phyloP scores from a whole-genome alignment of 2,113 vertebrate species.

The Apaloderma vittatum region DNA sequence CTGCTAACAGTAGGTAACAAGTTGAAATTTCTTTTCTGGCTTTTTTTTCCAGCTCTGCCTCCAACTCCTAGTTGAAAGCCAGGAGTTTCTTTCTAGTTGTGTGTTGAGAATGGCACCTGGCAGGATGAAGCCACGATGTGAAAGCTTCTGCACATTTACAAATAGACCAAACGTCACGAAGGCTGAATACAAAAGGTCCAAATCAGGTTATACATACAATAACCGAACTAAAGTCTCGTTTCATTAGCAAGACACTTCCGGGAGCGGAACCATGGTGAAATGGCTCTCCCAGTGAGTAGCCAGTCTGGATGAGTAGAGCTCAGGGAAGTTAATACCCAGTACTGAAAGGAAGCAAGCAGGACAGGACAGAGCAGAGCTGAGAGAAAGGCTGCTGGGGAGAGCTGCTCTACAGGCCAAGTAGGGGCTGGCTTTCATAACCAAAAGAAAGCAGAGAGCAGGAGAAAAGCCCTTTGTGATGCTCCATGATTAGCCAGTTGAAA shows the following conservation, averaged over 20 bases:
- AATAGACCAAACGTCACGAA: neutral
- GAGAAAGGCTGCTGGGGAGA: neutral
- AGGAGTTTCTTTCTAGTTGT: neutral
- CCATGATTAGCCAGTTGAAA: neutral
- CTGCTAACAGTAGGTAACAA: neutral
- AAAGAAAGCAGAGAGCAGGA: slow-evolving; percentile 6
- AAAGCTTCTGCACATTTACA: neutral
- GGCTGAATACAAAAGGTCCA: neutral
- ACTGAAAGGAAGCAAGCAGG: slow-evolving; percentile 20
- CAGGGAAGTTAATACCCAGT: neutral
- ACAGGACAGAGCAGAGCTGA: slow-evolving; percentile 31
- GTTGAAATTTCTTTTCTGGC: neutral
- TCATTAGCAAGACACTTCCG: neutral
- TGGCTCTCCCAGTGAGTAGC: neutral
- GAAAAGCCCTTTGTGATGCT: neutral
- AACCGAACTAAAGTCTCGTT: neutral
- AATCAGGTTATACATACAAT: neutral
- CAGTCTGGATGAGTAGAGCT: neutral
- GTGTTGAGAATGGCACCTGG: neutral
- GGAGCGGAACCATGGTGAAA: neutral
- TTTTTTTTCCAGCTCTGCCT: slow-evolving; percentile 42
- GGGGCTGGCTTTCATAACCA: neutral
- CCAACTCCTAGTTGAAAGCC: neutral
- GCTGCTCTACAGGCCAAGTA: neutral
- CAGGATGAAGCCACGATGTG: rapidly evolving